Evolutionary conservation across 92 coral and sea anemone species (phyloP).

Genomic region (Epizoanthus ramosus): DNA sequence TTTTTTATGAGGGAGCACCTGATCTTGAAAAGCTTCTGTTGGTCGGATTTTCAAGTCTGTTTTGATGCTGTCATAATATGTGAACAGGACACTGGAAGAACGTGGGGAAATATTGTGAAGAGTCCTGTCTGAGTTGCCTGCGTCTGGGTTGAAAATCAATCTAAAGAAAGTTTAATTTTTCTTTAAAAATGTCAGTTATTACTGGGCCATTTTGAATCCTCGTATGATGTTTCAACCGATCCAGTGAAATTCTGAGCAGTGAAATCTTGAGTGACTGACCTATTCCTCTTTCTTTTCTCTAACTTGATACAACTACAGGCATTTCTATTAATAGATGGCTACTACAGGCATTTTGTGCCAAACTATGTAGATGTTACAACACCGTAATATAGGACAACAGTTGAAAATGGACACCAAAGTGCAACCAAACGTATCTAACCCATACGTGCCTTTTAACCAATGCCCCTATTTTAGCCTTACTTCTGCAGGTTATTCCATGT

Average conservation of each 20-base stretch:
- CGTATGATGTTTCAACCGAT: conserved; percentile 35
- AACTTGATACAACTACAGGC: conserved; percentile 22
- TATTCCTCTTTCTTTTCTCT: not conserved
- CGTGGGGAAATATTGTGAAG: conserved; percentile 33
- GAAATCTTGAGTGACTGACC: conserved; percentile 36
- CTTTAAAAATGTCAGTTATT: too few species aligned
- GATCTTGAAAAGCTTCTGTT: conserved; percentile 36
- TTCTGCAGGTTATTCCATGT: conserved; percentile 20
- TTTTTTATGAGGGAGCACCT: conserved; percentile 45
- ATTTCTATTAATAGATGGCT: conserved; percentile 38
- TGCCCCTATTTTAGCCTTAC: conserved; percentile 32
- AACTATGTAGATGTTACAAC: conserved; percentile 43
- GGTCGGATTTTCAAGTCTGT: conserved; percentile 40
- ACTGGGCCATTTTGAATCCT: conserved; percentile 32
- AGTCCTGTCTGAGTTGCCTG: conserved; percentile 32
- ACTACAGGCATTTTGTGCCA: conserved; percentile 51
- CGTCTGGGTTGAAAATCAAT: too few species aligned
- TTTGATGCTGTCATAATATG: conserved; percentile 47
- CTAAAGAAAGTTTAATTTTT: too few species aligned
- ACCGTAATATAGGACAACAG: conserved; percentile 30
- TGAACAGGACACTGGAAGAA: conserved; percentile 40
- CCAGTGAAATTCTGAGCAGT: conserved; percentile 45
- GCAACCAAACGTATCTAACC: conserved; percentile 47
- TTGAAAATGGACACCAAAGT: conserved; percentile 24
- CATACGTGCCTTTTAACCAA: too few species aligned